These are phyloP conservation scores for Nasonovia ribisnigri DNA, from an alignment of 2,888 invertebrate species.

Conservation along the genomic window DNA sequence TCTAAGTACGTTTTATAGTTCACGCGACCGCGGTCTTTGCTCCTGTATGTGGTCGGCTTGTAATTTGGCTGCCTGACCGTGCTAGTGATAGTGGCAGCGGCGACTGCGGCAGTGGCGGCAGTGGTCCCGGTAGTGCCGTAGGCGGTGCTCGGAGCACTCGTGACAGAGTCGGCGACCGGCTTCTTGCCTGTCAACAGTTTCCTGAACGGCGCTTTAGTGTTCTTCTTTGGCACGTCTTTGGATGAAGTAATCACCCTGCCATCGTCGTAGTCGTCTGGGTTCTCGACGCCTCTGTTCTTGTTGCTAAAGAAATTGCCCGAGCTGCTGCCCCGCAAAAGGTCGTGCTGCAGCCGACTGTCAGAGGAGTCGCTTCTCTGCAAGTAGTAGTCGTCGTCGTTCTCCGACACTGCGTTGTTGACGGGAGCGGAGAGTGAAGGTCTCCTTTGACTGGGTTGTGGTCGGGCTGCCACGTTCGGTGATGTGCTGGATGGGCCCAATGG, in stretches of 20 bases:
- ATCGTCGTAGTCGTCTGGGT: constrained; percentile 72
- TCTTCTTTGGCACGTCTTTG: constrained; percentile 70
- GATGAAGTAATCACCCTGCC: constrained; percentile 62
- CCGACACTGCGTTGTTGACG: constrained; percentile 71
- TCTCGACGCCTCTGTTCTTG: constrained; percentile 75
- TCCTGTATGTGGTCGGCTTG: constrained; percentile 55
- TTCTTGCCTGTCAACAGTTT: constrained; percentile 70
- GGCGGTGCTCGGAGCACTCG: constrained; percentile 48
- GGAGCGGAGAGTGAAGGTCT: constrained; percentile 55
- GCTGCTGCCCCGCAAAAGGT: constrained; percentile 72
- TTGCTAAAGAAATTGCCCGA: constrained; percentile 83
- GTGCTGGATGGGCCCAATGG: constrained; percentile 68
- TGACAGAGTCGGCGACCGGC: constrained; percentile 62
- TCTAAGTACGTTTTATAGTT: constrained; percentile 61
- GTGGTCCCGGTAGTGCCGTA: constrained; percentile 50
- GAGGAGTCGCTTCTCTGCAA: constrained; percentile 79
- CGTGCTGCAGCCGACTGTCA: constrained; percentile 70
- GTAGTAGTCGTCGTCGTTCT: constrained; percentile 81
- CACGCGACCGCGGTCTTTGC: constrained; percentile 59
- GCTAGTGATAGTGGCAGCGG: constrained; percentile 29
- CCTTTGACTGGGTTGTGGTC: constrained; percentile 6
- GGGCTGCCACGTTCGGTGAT: constrained; percentile 59
- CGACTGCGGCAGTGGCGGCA: background rate
- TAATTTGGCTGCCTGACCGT: constrained; percentile 37
- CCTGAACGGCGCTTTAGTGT: constrained; percentile 70